phyloP scores from a whole-genome alignment of 2,888 invertebrate species.

The Platycheirus albimanus region DNA sequence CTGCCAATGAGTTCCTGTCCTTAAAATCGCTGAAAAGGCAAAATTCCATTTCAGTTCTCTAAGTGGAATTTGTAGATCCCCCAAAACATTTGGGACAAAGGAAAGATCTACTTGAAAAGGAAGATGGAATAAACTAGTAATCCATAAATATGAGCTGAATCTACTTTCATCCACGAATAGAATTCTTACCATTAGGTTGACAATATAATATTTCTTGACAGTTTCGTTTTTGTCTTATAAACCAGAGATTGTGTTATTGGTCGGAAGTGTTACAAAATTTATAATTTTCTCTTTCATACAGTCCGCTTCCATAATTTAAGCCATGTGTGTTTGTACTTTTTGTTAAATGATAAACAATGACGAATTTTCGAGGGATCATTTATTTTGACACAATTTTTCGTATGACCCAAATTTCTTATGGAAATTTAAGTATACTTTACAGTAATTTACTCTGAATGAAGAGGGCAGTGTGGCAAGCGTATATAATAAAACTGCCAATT shows the following conservation, averaged over 20 bases:
- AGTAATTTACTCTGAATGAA: slow-evolving; percentile 20
- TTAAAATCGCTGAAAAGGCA: too few species aligned
- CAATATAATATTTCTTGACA: slow-evolving; percentile 1
- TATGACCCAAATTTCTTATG: slow-evolving; percentile 57
- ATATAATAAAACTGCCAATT: slow-evolving; percentile 31
- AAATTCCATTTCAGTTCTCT: slow-evolving; percentile 20
- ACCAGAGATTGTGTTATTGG: too few species aligned
- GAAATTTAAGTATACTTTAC: slow-evolving; percentile 33
- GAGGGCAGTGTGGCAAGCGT: slow-evolving; percentile 30
- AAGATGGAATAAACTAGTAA: slow-evolving; percentile 43
- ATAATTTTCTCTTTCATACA: too few species aligned
- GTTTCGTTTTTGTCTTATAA: too few species aligned
- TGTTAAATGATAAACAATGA: slow-evolving; percentile 39
- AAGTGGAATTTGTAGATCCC: slow-evolving; percentile 3
- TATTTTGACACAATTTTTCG: slow-evolving; percentile 43
- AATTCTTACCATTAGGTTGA: background rate
- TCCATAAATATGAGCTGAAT: slow-evolving; percentile 26
- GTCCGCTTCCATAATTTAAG: slow-evolving; percentile 35
- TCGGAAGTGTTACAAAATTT: too few species aligned
- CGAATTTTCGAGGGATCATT: slow-evolving; percentile 20
- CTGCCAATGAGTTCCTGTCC: too few species aligned
- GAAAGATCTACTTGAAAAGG: slow-evolving; percentile 41
- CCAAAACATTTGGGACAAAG: slow-evolving; percentile 9
- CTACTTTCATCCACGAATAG: background rate
- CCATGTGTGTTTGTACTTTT: slow-evolving; percentile 24